Base-by-base conservation (phyloP, 1,140 invertebrate genomes). In the Dendroctonus ponderosae region DNA sequence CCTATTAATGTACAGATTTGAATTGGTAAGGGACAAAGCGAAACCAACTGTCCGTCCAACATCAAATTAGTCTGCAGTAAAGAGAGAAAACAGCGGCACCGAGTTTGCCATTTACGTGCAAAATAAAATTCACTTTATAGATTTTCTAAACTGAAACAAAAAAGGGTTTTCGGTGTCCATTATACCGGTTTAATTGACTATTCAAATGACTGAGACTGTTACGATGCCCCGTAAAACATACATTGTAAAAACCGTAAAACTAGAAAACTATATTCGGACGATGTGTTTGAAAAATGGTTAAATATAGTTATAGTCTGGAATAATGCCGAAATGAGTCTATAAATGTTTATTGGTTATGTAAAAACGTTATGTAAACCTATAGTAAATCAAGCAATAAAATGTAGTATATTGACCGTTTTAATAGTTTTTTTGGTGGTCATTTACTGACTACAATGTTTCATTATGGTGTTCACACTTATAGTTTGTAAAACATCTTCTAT, bases 161-260 rank as follows among this genome's bases (percentile, higher is more conserved):
- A 63, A 63, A 41, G 39, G 26, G 38, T 48, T 63, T 63, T 63
- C 39, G 43, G 26, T 56, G 42, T 62, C 46, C 46, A 52, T 54
- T 42, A 14, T 63, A n/a, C 62, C 8, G 50, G 14, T 54, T 63
- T 63, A 63, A 63, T 63, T 63, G 62, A 56, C 62, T 63, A 63
- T 63, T 56, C 50, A 63, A 63, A 63, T 56, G 62, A 56, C 41
- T 14, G 60, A 53, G 14, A 41, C 60, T 53, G 37, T 62, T 62
- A 63, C 52, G 39, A 63, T 54, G 15, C 15, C 3, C 52, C 52
- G 48, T 63, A 56, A 63, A 63, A 42, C 40, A 54, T 56, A 63
- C 62, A 63, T 54, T 63, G 62, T 63, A 46, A 56, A 48, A 63
- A 63, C 50, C 62, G 43, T 63, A 54, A 63, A 63, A 53, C 15